Evolutionary conservation across 92 coral and sea anemone genomes (phyloP), one percentile per base, ranked within the genome.

Genomic region (Parazoanthus atlanticus): DNA sequence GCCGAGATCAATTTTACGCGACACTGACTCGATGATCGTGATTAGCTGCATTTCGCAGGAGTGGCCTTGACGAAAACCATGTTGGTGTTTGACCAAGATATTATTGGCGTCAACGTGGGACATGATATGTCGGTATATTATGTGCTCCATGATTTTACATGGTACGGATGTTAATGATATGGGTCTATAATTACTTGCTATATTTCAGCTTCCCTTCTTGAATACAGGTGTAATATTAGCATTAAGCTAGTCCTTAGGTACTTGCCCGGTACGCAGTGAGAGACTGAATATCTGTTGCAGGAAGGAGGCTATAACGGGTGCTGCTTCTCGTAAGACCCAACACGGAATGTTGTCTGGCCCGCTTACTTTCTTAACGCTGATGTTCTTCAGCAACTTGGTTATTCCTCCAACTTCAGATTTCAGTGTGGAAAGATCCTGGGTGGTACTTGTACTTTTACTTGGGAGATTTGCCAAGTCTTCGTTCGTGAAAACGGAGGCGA

Each of bases 271-370:
- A 16, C 13, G 21, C 83, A 79, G 29, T 25, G 66, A 49, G 56
- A 46, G 83, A 17, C 58, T 6, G 34, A 86, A 86, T 23, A 86
- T 56, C 40, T 47, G 30, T 32, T 86, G 89, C 8, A 86, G 89
- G 70, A 86, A 76, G 29, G 85, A 78, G 33, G 85, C 90, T 47
- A 79, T 56, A 49, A 61, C 80, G 9, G 70, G n/a, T 34, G 90
- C 85, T 0, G 85, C 85, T 10, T 32, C 52, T 38, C 52, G 67
- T 12, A 88, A 73, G 17, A 88, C 38, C 76, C 74, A 30, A 65
- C 73, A 54, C 41, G 90, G 90, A 58, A 87, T 87, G 65, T 32
- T 49, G 65, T 87, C 90, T 28, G 84, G 85, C 33, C 84, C 84
- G 70, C 58, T 49, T 33, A 85, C 56, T 66, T 87, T 87, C 70